These are phyloP conservation scores for Rhinichthys klamathensis DNA, from an alignment of 2,113 vertebrate genomes.

Conservation along the genomic window DNA sequence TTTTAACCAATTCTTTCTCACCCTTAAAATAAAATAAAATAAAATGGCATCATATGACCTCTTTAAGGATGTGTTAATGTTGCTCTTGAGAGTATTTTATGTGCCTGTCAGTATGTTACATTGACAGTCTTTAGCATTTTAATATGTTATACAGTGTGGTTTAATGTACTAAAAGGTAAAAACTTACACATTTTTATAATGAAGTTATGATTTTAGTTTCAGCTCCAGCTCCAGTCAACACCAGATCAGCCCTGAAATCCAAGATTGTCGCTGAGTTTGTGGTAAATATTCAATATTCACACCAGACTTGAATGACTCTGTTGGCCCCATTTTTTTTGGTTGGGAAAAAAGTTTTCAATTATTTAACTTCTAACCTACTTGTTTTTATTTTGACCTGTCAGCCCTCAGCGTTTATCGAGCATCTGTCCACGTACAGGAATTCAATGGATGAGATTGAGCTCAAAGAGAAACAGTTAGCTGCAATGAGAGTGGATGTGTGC, in stretches of 20 bases:
- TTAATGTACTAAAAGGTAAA: background rate
- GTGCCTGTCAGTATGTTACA: background rate
- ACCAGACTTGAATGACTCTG: background rate
- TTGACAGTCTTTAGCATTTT: background rate
- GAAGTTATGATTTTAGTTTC: background rate
- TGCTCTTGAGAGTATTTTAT: background rate
- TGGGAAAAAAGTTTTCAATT: background rate
- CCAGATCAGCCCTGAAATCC: slow-evolving; percentile 88
- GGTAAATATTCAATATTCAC: slow-evolving; percentile 68
- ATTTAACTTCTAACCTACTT: background rate
- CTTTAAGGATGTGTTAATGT: background rate
- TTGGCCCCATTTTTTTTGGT: background rate
- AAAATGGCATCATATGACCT: no score
- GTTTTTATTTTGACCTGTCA: slow-evolving; percentile 62
- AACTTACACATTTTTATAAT: background rate
- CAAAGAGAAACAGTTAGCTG: slow-evolving; percentile 92
- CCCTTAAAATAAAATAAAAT: no score
- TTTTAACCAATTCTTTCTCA: no score
- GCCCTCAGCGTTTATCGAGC: slow-evolving; percentile 90
- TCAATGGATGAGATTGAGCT: slow-evolving; percentile 89
- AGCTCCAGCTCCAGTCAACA: slow-evolving; percentile 78
- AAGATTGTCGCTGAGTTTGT: slow-evolving; percentile 96
- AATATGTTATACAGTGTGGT: no score
- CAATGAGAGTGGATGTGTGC: slow-evolving; percentile 94
- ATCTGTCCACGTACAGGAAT: slow-evolving; percentile 83